A percentile compares a stretch with the other conserved stretches of the same genome.
These are phyloP conservation scores for Danaus plexippus DNA, from an alignment of 1,140 invertebrate genomes.

Conservation along the genomic window DNA sequence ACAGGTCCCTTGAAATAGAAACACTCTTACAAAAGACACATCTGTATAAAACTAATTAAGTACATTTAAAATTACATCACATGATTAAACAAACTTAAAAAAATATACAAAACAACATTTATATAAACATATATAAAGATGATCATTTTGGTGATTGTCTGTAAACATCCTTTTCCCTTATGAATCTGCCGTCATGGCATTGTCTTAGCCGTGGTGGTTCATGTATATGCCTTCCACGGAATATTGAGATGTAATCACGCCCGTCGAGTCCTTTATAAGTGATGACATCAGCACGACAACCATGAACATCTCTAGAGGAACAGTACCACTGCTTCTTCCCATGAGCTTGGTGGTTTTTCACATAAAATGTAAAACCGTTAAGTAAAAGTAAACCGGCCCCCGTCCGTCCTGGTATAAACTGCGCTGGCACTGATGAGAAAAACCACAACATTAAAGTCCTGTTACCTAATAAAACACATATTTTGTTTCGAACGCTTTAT, in stretches of 20 bases:
- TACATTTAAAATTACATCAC: conserved; percentile 46
- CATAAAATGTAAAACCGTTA: conserved; percentile 65
- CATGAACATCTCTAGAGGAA: conserved; percentile 58
- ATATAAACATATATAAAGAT: conserved; percentile 20
- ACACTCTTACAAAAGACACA: conserved; percentile 43
- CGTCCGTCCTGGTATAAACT: conserved; percentile 60
- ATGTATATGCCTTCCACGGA: conserved; percentile 59
- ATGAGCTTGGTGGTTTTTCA: conserved; percentile 65
- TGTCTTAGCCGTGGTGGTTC: conserved; percentile 54
- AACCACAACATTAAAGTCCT: conserved; percentile 47
- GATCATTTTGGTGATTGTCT: conserved; percentile 41
- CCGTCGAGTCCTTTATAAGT: conserved; percentile 59
- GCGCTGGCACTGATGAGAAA: conserved; percentile 60
- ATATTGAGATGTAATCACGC: conserved; percentile 62
- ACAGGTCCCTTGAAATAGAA: conserved; percentile 59
- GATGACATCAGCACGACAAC: conserved; percentile 60
- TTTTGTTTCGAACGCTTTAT: conserved; percentile 24
- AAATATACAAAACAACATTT: conserved; percentile 21
- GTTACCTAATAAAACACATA: conserved; percentile 37
- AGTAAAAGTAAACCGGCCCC: conserved; percentile 56
- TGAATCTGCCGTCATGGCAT: conserved; percentile 61
- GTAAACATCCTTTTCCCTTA: conserved; percentile 59
- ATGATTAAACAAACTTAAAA: conserved; percentile 41
- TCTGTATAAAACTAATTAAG: conserved; percentile 47
- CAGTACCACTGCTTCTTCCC: conserved; percentile 67